A percentile compares a stretch with the other conserved stretches of the same genome.
These are phyloP conservation scores for Atractosteus spatula DNA, from an alignment of 2,113 vertebrate genomes.

Conservation along the genomic window DNA sequence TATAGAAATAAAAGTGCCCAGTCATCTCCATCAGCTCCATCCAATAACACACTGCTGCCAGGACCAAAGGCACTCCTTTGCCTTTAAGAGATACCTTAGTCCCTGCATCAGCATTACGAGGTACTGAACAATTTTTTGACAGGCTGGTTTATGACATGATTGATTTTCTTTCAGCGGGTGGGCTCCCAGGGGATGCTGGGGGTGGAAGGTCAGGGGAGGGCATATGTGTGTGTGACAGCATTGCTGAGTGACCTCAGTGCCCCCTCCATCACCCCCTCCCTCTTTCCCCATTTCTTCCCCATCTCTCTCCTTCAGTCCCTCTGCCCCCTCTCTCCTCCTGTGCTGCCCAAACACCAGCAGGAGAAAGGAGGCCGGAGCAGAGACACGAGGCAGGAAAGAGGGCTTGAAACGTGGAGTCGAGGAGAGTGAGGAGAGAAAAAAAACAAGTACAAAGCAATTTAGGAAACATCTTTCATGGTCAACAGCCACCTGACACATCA, in stretches of 20 bases:
- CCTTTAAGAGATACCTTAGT: slow-evolving; percentile 20
- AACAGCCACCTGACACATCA: background rate
- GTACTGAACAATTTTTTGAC: slow-evolving; percentile 9
- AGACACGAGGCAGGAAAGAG: too few relatives aligned
- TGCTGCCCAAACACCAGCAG: background rate
- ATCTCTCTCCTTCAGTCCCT: background rate
- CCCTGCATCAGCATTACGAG: background rate
- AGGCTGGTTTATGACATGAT: slow-evolving; percentile 43
- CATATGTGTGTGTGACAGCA: slow-evolving; percentile 12
- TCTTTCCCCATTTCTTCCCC: background rate
- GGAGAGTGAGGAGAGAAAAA: background rate
- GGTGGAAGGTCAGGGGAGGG: slow-evolving; percentile 10
- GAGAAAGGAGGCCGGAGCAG: background rate
- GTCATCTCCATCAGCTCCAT: too few relatives aligned
- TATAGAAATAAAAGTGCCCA: too few relatives aligned
- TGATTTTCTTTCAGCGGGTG: slow-evolving; percentile 48
- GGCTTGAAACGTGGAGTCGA: background rate
- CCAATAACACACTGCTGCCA: too few relatives aligned
- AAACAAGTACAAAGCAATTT: slow-evolving; percentile 1
- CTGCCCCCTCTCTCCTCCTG: background rate
- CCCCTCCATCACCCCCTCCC: background rate
- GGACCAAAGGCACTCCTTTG: background rate
- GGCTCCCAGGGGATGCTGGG: slow-evolving; percentile 24
- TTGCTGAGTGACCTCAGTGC: background rate
- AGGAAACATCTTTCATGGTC: background rate